A percentile compares a stretch with the other conserved stretches of the same genome.
Evolutionary conservation across 2,113 vertebrate genomes (phyloP).

Genomic region (Myrmecobius fasciatus): DNA sequence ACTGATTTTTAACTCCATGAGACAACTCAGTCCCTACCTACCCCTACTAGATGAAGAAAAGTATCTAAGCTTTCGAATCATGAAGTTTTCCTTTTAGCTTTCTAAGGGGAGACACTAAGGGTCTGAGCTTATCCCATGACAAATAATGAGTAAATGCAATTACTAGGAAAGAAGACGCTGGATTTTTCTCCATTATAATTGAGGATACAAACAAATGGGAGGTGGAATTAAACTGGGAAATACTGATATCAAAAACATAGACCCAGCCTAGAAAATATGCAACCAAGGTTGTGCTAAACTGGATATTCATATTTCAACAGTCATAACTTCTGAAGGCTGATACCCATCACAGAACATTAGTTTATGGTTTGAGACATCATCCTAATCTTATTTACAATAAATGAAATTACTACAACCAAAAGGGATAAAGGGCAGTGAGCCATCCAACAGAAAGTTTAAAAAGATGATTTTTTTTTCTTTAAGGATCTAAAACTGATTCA

Average conservation of each 20-base stretch:
- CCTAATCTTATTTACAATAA: conserved; percentile 18
- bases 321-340: conserved; percentile 7
- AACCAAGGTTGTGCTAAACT: not conserved
- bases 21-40: conserved; percentile 29
- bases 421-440: not conserved
- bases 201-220: not conserved
- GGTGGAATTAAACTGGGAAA: conserved; percentile 28
- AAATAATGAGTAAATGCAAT: conserved; percentile 70
- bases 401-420: conserved; percentile 11
- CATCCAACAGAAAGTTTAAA: not conserved
- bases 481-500: not conserved
- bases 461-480: not conserved
- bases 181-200: conserved; percentile 44
- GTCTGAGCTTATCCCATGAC: conserved; percentile 64
- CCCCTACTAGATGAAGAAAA: conserved; percentile 49
- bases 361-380: not conserved
- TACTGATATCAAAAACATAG: not conserved
- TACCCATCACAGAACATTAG: not conserved
- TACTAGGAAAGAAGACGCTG: conserved; percentile 35
- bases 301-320: not conserved
- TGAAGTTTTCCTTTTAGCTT: conserved; percentile 71
- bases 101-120: conserved; percentile 70
- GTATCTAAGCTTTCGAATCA: conserved; percentile 52
- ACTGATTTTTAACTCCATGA: conserved; percentile 13
- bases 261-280: not conserved